Conservation (phyloP, 2,888 invertebrate species). For the Dicyrtoma fusca region DNA sequence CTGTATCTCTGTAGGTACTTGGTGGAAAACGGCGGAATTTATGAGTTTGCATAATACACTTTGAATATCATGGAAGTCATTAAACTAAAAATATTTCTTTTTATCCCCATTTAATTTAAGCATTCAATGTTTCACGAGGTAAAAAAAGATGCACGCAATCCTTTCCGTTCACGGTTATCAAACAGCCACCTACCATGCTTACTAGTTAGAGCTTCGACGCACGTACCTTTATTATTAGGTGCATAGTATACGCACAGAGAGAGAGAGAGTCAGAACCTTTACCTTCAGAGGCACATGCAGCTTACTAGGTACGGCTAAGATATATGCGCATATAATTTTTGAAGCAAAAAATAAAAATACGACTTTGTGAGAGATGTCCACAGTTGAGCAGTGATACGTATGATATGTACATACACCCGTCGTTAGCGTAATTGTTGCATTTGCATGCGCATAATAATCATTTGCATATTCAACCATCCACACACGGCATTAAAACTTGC, state of each 20-base stretch:
- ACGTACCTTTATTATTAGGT: no score
- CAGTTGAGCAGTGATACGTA: neutral
- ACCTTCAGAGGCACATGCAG: no score
- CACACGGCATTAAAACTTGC: constrained; percentile 18
- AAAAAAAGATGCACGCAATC: neutral
- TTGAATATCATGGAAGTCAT: neutral
- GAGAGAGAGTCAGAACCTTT: no score
- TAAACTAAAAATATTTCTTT: constrained; percentile 1
- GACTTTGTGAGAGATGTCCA: no score
- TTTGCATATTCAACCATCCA: constrained; percentile 32
- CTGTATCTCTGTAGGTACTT: neutral
- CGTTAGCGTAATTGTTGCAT: constrained; percentile 35
- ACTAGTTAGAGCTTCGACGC: no score
- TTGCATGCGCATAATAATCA: constrained; percentile 37
- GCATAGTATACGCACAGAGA: no score
- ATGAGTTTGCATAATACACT: neutral
- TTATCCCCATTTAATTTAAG: neutral
- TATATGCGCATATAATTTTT: no score
- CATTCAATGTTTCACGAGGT: neutral
- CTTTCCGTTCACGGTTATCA: no score
- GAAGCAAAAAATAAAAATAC: no score
- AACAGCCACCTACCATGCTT: no score
- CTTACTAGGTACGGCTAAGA: no score
- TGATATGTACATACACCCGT: constrained; percentile 9
- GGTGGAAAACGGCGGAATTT: neutral